These are phyloP conservation scores for Ligdia adustata DNA, from an alignment of 2,888 invertebrate species.

Conservation along the genomic window DNA sequence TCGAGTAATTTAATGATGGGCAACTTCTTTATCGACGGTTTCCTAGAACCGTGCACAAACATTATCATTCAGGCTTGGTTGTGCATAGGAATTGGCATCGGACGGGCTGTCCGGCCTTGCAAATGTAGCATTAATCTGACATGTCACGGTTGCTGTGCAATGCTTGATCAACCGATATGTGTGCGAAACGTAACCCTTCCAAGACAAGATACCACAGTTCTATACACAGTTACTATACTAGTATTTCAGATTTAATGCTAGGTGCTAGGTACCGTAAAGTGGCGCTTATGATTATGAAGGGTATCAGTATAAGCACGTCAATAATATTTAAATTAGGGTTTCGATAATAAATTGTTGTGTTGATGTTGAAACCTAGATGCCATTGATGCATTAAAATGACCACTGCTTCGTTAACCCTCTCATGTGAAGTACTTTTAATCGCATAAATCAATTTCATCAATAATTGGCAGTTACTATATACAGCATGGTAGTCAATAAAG, in stretches of 20 bases:
- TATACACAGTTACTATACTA: constrained; percentile 11
- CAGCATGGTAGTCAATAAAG: too few species aligned
- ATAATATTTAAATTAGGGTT: constrained; percentile 11
- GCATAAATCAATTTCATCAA: too few species aligned
- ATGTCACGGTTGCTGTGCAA: constrained; percentile 59
- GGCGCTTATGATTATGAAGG: too few species aligned
- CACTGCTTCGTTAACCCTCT: too few species aligned
- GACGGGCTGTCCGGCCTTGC: constrained; percentile 50
- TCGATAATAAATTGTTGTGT: constrained; percentile 1
- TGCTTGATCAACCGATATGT: constrained; percentile 68
- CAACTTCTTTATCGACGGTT: constrained; percentile 31
- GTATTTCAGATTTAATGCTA: constrained; percentile 1
- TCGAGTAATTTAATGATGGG: constrained; percentile 24
- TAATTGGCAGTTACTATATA: too few species aligned
- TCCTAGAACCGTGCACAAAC: constrained; percentile 36
- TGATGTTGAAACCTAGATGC: constrained; percentile 3
- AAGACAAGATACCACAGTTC: constrained; percentile 44
- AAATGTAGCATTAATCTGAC: constrained; percentile 61
- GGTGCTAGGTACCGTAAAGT: constrained; percentile 7
- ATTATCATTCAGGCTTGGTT: constrained; percentile 40
- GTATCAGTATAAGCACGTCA: too few species aligned
- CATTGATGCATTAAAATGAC: too few species aligned
- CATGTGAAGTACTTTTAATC: too few species aligned
- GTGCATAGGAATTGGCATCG: constrained; percentile 42
- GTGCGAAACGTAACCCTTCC: constrained; percentile 52